These are phyloP conservation scores for Macquaria australasica DNA, from an alignment of 2,113 vertebrate species.

Conservation along the genomic window DNA sequence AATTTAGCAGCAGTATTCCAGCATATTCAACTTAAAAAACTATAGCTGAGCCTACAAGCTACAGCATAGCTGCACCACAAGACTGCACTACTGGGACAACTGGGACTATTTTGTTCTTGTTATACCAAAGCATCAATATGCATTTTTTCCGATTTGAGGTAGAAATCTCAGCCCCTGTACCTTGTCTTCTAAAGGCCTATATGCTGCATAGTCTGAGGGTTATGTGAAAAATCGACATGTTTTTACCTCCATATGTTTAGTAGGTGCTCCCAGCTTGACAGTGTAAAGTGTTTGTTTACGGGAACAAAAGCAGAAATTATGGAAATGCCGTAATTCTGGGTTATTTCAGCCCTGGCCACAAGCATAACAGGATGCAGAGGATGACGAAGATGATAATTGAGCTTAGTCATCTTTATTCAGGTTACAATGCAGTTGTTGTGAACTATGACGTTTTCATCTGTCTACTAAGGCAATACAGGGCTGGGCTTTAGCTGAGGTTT, in stretches of 20 bases:
- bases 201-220: not conserved
- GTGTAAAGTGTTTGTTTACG: not conserved
- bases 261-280: not conserved
- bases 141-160: not conserved
- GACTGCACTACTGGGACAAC: not conserved
- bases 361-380: conserved; percentile 36
- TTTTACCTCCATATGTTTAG: not conserved
- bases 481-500: conserved; percentile 35
- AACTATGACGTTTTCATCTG: conserved; percentile 29
- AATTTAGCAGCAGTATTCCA: too few species aligned
- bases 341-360: conserved; percentile 37
- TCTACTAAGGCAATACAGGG: conserved; percentile 39
- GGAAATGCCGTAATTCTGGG: conserved; percentile 22
- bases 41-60: not conserved
- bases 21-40: not conserved
- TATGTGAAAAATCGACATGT: not conserved
- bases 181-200: not conserved
- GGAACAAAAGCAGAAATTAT: conserved; percentile 42
- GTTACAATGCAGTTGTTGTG: conserved; percentile 46
- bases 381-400: conserved; percentile 53
- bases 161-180: not conserved
- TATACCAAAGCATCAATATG: not conserved
- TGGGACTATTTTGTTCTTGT: not conserved
- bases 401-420: conserved; percentile 61
- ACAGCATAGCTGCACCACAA: not conserved